Percentiles rank a stretch among this genome's conserved stretches.
Conservation (phyloP, 2,797 vertebrate species). For the Sphenodon punctatus region DNA sequence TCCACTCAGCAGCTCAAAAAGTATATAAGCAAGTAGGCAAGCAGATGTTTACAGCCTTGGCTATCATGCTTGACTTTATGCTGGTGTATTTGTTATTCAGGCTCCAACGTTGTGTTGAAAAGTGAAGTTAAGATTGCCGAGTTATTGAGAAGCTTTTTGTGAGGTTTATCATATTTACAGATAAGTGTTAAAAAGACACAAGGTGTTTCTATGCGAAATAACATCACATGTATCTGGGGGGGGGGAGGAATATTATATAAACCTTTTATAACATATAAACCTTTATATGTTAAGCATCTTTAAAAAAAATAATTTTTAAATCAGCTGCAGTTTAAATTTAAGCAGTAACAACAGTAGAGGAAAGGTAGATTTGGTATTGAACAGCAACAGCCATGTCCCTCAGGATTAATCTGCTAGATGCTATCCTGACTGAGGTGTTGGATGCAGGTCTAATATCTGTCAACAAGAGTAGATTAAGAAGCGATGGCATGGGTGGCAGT, state of each 20-base stretch:
- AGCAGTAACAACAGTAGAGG: background rate
- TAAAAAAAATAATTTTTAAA: no score
- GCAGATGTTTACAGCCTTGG: no score
- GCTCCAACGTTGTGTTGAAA: background rate
- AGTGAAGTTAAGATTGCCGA: background rate
- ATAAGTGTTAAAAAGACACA: no score
- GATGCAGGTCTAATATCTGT: background rate
- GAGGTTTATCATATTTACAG: background rate
- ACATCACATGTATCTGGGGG: background rate
- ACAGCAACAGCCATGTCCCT: background rate
- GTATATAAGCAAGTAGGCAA: no score
- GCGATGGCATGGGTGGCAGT: background rate
- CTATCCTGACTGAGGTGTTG: background rate
- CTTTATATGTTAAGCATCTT: no score
- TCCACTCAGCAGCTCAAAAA: no score
- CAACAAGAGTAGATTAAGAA: conserved; percentile 1
- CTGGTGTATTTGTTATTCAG: background rate
- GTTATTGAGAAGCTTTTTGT: background rate
- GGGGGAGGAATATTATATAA: background rate
- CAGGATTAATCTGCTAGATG: background rate
- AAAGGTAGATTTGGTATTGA: background rate
- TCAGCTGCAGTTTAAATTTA: background rate
- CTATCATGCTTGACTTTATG: background rate
- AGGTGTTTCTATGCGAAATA: no score
- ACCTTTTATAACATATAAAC: no score